A percentile compares a stretch with the other conserved stretches of the same genome.
These are phyloP conservation scores for Auanema sp. DNA, from an alignment of 2,888 invertebrate species.

Conservation along the genomic window DNA sequence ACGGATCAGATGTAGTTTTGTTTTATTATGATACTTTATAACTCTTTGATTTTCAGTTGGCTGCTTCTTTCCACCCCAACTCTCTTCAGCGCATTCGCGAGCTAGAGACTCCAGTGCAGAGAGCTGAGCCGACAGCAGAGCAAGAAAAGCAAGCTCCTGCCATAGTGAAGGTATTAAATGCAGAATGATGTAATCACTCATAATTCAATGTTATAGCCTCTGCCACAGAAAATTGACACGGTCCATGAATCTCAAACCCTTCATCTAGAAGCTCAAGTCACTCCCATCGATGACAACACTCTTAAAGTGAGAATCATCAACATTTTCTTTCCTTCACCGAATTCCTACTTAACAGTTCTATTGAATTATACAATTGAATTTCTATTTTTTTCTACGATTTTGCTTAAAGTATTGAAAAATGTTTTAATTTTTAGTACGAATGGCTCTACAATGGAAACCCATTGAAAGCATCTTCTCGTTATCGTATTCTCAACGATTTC, in stretches of 20 bases:
- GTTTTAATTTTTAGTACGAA: slow-evolving; percentile 73
- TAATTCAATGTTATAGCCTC: slow-evolving; percentile 71
- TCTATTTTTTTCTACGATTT: neutral
- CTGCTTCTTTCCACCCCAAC: slow-evolving; percentile 87
- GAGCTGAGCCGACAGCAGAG: slow-evolving; percentile 74
- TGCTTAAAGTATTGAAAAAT: neutral
- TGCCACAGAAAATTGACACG: slow-evolving; percentile 78
- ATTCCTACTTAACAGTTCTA: too few species aligned
- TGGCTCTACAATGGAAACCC: slow-evolving; percentile 96
- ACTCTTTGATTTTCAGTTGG: slow-evolving; percentile 67
- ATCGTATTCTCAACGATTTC: slow-evolving; percentile 93
- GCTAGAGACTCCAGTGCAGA: slow-evolving; percentile 74
- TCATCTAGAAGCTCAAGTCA: slow-evolving; percentile 83
- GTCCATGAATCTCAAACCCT: slow-evolving; percentile 84
- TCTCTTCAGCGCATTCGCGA: slow-evolving; percentile 88
- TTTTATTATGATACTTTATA: neutral
- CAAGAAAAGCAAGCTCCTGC: slow-evolving; percentile 80
- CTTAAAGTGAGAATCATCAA: slow-evolving; percentile 29
- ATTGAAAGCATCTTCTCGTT: slow-evolving; percentile 77
- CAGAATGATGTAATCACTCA: slow-evolving; percentile 73
- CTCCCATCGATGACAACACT: slow-evolving; percentile 49
- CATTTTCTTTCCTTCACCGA: neutral
- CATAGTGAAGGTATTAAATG: slow-evolving; percentile 71
- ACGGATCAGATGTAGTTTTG: slow-evolving; percentile 37
- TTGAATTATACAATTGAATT: too few species aligned